Evolutionary conservation across 2,888 invertebrate genomes (phyloP), one percentile per base, ranked within the genome.

Genomic region (Hyles lineata): DNA sequence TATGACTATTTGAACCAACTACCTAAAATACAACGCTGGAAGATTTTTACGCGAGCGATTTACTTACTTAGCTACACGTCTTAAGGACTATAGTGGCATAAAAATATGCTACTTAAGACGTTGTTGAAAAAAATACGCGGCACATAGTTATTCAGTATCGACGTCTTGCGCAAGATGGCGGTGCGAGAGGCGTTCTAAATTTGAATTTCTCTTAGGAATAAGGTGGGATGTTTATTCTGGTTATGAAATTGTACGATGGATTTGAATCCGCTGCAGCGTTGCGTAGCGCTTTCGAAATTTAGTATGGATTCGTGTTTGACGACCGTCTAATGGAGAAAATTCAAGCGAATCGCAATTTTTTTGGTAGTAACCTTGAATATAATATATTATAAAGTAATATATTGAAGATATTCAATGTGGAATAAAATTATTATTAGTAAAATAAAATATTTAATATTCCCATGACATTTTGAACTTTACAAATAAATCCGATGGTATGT

Each of bases 81-180:
- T 89, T 94, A 94, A 93, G 93, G 89, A 90, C 93, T 89, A 94
- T 89, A 94, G 93, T 94, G 86, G 92, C 92, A 87, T 90, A 94
- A 94, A 94, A 94, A 94, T 93, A 76, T 79, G 77, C 83, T 91
- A 93, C 93, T 92, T 94, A 92, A 93, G 94, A 94, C 94, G 93
- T 94, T 94, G 92, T 93, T 80, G 85, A 86, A 91, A 93, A 94
- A 93, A 91, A 91, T 87, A 84, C 85, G 87, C 89, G 89, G 86
- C 85, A 85, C 86, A 90, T 91, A 92, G 92, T 92, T 91, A 92
- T 91, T 93, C 92, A 91, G 89, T 92, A 92, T 92, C 91, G 93
- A 91, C 93, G 93, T 94, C 94, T 94, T 93, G 89, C 89, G 86
- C 94, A 94, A 94, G 92, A 94, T 94, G 94, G 94, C 93, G 93